Percentiles rank a stretch among this genome's conserved stretches.
Conservation (phyloP, 2,113 vertebrate genomes). For the Semnornis frantzii region DNA sequence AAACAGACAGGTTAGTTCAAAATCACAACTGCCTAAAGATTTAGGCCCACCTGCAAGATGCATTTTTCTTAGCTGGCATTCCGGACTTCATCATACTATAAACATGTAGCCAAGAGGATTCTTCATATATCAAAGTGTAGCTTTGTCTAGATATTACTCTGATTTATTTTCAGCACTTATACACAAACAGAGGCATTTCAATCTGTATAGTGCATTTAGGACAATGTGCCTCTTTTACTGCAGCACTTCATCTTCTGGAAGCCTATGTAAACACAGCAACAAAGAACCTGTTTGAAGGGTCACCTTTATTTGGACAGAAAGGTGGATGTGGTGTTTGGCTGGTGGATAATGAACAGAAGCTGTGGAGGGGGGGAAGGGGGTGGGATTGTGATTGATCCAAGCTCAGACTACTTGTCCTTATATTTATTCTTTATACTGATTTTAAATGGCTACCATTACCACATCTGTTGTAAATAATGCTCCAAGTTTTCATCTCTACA, state of each 20-base stretch:
- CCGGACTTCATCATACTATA: conserved; percentile 65
- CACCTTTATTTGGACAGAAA: conserved; percentile 54
- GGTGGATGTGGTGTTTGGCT: neutral
- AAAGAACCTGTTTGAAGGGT: conserved; percentile 48
- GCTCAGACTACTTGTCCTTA: neutral
- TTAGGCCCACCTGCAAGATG: conserved; percentile 65
- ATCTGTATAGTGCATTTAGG: conserved; percentile 55
- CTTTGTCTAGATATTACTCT: conserved; percentile 73
- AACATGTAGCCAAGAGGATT: conserved; percentile 64
- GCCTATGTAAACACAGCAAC: conserved; percentile 12
- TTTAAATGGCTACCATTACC: neutral
- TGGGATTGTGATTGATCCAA: neutral
- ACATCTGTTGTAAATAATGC: conserved; percentile 2
- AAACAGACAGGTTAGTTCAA: conserved; percentile 72
- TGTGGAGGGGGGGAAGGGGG: neutral
- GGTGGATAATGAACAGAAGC: neutral
- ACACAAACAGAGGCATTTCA: conserved; percentile 57
- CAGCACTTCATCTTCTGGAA: conserved; percentile 66
- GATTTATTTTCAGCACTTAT: conserved; percentile 76
- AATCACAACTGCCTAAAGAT: conserved; percentile 70
- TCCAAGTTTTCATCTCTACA: neutral
- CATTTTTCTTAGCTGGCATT: conserved; percentile 74
- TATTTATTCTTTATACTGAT: neutral
- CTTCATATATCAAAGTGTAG: conserved; percentile 72
- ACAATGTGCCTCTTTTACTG: conserved; percentile 55